phyloP scores from a whole-genome alignment of 2,888 invertebrate species.

The Conistra vaccinii region DNA sequence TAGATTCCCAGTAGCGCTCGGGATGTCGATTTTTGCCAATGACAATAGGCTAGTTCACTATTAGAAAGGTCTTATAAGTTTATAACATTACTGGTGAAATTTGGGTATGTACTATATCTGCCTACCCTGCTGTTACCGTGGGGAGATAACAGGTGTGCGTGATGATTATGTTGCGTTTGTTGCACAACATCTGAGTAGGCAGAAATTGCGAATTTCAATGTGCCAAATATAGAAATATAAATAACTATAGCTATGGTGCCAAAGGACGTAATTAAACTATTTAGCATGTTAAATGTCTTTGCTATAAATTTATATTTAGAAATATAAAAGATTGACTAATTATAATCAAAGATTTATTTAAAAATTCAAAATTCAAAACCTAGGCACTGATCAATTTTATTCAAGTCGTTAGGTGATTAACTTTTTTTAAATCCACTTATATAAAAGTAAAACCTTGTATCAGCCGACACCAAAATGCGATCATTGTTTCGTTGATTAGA shows the following conservation, averaged over 20 bases:
- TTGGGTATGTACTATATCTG: neutral
- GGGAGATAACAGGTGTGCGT: neutral
- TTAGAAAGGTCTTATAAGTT: neutral
- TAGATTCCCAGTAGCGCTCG: no score
- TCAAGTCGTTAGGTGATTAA: neutral
- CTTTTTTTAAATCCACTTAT: neutral
- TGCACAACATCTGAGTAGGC: neutral
- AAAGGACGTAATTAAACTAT: no score
- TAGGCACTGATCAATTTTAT: neutral
- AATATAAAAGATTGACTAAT: neutral
- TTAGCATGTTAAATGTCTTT: neutral
- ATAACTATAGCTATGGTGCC: no score
- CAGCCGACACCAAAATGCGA: neutral
- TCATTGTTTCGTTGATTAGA: neutral
- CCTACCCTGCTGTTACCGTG: neutral
- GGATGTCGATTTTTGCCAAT: neutral
- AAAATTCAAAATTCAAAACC: conserved; percentile 1
- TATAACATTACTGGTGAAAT: neutral
- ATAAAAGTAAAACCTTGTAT: neutral
- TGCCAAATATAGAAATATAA: no score
- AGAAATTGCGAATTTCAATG: neutral
- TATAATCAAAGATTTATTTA: neutral
- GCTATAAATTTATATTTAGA: no score
- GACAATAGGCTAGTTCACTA: neutral
- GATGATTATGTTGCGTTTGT: neutral